Evolutionary conservation across 2,113 vertebrate species (phyloP), one percentile per base, ranked within the genome.

Genomic region (Colinus virginianus): DNA sequence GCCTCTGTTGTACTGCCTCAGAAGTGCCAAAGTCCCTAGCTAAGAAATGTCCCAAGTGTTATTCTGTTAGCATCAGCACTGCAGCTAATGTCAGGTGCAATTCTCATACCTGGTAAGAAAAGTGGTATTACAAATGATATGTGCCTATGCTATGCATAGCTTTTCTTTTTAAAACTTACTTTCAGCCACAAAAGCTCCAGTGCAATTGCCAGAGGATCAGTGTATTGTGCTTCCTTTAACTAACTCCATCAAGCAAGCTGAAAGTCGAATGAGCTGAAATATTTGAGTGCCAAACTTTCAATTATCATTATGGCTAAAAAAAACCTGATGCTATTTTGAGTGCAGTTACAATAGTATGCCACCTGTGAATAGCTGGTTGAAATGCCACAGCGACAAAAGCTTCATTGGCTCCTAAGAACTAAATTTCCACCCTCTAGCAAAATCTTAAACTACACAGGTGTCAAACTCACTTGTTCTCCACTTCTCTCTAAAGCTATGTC

Each of bases 251-350:
- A 70, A 89, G 75, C 87, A 83, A 70, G 68, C 78, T 87, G 87
- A 46, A 94, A 85, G 61, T 82, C 88, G 89, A 94, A 95, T 61
- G n/a, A 83, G 84, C 59, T 80, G 38, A 89, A 89, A 32, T 34
- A 80, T 90, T 70, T 83, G 59, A 89, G 68, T 92, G 96, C 95
- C 94, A 96, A 96, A 93, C 59, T 88, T 96, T 46, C 81, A 95
- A 87, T 92, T 90, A 91, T 67, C 40, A 3, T 92, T 89, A 89
- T 17, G 26, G 78, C 49, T 94, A 59, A 53, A 88, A 94, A 94
- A 93, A 93, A 92, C 55, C 42, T 64, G 43, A 34, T 4, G 81
- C 71, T 96, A 93, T 95, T 96, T 92, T 63, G 76, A 89, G 81
- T 56, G 64, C 71, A 82, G 78, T 77, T 87, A 80, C 82, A 96